These are phyloP conservation scores for Amiota communis DNA, from an alignment of 2,888 invertebrate genomes.

Conservation along the genomic window DNA sequence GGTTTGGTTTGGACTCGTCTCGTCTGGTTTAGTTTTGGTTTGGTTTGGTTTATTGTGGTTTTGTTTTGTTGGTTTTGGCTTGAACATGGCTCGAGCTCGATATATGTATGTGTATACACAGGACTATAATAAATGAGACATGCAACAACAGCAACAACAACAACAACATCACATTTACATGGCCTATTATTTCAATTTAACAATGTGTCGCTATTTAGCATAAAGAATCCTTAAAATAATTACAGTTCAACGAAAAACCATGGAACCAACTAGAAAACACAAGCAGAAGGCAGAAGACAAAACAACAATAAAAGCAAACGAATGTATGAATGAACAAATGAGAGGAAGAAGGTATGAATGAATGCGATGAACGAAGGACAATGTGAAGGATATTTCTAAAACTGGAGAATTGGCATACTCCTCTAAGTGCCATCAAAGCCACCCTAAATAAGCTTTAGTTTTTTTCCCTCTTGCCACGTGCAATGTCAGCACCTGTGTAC, in stretches of 20 bases:
- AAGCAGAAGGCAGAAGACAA: background rate
- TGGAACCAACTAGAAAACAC: background rate
- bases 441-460: background rate
- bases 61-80: too few species aligned
- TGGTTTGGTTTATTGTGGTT: too few species aligned
- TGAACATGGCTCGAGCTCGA: too few species aligned
- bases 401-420: too few species aligned
- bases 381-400: too few species aligned
- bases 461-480: background rate
- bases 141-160: background rate
- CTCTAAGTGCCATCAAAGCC: background rate
- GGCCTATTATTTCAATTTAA: constrained; percentile 44
- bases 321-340: background rate
- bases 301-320: background rate
- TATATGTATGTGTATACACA: constrained; percentile 3
- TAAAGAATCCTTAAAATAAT: constrained; percentile 67
- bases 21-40: too few species aligned
- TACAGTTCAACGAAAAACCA: constrained; percentile 49
- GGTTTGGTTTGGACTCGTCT: too few species aligned
- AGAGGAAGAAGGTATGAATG: background rate
- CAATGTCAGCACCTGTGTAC: constrained; percentile 4
- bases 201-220: constrained; percentile 55
- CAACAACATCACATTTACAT: constrained; percentile 13
- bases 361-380: too few species aligned
- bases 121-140: background rate